A percentile compares a stretch with the other conserved stretches of the same genome.
Evolutionary conservation across 2,888 invertebrate species (phyloP).

Genomic region (Ecliptopera silaceata): DNA sequence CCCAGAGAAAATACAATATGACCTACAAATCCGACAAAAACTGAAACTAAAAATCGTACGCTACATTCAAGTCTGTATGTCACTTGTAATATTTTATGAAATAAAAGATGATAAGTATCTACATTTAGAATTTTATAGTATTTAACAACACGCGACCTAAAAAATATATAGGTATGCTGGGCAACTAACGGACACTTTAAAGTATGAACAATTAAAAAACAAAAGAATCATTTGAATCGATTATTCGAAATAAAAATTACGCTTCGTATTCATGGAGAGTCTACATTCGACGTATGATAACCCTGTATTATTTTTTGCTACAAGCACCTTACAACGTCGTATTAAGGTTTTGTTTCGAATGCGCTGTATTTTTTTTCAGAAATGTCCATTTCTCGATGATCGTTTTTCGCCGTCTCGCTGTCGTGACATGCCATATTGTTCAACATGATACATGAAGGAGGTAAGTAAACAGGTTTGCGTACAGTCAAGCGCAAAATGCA

Average conservation of each 20-base stretch:
- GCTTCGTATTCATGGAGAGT: not conserved
- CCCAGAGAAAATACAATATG: not conserved
- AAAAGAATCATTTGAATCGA: too few species aligned
- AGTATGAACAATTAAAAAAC: too few species aligned
- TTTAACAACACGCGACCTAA: too few species aligned
- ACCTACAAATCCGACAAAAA: too few species aligned
- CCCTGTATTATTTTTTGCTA: conserved; percentile 18
- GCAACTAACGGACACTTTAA: too few species aligned
- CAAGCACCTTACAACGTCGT: conserved; percentile 49
- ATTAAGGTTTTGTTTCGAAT: conserved; percentile 52
- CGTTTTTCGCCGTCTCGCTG: conserved; percentile 68
- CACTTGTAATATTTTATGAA: too few species aligned
- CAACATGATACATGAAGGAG: conserved; percentile 70
- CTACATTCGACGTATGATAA: not conserved
- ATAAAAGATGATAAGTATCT: too few species aligned
- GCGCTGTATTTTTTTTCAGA: conserved; percentile 50
- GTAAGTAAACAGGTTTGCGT: conserved; percentile 71
- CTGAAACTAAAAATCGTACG: too few species aligned
- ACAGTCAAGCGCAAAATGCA: conserved; percentile 62
- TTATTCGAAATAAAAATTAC: not conserved
- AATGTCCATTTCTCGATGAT: conserved; percentile 60
- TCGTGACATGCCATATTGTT: conserved; percentile 81
- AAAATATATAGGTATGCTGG: too few species aligned
- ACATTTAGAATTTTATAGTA: too few species aligned
- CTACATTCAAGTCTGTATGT: too few species aligned